Evolutionary conservation across 2,113 vertebrate species (phyloP).

Genomic region (Ginglymostoma cirratum): DNA sequence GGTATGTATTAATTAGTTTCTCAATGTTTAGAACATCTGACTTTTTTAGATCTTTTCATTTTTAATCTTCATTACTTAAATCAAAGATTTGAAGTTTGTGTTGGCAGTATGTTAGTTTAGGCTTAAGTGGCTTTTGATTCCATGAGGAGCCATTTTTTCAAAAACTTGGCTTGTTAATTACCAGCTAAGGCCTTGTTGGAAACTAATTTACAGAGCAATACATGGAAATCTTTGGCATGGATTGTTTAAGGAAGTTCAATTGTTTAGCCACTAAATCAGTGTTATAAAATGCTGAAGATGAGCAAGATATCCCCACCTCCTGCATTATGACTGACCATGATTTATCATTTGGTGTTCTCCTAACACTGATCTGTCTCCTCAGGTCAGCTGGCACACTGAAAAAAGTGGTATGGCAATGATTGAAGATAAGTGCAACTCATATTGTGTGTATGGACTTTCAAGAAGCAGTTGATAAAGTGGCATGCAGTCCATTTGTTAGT

Average conservation of each 20-base stretch:
- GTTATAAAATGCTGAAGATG: neutral
- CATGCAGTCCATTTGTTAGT: neutral
- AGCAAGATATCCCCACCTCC: neutral
- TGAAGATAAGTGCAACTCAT: neutral
- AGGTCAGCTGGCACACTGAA: neutral
- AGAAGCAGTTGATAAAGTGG: neutral
- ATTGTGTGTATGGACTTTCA: neutral
- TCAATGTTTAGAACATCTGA: neutral
- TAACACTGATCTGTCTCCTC: neutral
- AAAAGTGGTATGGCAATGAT: neutral
- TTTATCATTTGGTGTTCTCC: neutral
- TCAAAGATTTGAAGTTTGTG: neutral
- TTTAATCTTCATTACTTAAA: neutral
- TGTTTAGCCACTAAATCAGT: neutral
- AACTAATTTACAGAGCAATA: neutral
- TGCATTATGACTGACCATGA: neutral
- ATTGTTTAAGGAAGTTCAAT: neutral
- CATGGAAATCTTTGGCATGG: neutral
- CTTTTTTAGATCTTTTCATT: neutral
- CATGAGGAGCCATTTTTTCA: neutral
- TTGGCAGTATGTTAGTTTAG: neutral
- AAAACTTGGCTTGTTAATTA: conserved; percentile 4
- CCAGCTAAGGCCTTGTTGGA: neutral
- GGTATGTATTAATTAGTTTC: neutral
- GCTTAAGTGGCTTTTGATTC: neutral